phyloP scores from a whole-genome alignment of 2,113 vertebrate genomes.

The Aldabrachelys gigantea region DNA sequence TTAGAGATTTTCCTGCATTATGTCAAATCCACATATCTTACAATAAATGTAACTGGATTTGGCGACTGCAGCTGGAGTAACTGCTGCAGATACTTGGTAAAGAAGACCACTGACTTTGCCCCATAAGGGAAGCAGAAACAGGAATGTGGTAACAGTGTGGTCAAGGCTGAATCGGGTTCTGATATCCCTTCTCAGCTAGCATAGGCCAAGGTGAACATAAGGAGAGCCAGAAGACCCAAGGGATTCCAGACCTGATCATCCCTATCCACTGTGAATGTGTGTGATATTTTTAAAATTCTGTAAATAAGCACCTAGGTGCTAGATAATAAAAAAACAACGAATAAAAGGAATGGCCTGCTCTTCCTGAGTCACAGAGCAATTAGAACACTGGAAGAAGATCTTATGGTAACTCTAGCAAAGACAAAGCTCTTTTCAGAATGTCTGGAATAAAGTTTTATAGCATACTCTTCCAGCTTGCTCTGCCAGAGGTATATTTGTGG shows the following conservation, averaged over 20 bases:
- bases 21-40: not conserved
- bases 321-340: constrained; percentile 7
- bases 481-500: not conserved
- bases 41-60: not conserved
- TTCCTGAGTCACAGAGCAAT: constrained; percentile 24
- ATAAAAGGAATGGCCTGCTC: constrained; percentile 52
- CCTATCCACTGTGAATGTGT: constrained; percentile 40
- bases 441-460: not conserved
- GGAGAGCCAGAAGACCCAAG: constrained; percentile 50
- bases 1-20: not conserved
- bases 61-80: not conserved
- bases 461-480: not conserved
- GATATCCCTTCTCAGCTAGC: constrained; percentile 38
- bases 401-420: not conserved
- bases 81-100: not conserved
- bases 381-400: not conserved
- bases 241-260: constrained; percentile 51
- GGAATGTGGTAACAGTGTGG: not conserved
- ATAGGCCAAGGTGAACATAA: constrained; percentile 9
- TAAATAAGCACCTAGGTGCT: constrained; percentile 57
- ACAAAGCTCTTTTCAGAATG: not conserved
- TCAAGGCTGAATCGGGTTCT: not conserved
- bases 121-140: not conserved
- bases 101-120: not conserved
- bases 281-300: constrained; percentile 52